phyloP scores from a whole-genome alignment of 2,113 vertebrate genomes.

The Acrocephalus kingi region DNA sequence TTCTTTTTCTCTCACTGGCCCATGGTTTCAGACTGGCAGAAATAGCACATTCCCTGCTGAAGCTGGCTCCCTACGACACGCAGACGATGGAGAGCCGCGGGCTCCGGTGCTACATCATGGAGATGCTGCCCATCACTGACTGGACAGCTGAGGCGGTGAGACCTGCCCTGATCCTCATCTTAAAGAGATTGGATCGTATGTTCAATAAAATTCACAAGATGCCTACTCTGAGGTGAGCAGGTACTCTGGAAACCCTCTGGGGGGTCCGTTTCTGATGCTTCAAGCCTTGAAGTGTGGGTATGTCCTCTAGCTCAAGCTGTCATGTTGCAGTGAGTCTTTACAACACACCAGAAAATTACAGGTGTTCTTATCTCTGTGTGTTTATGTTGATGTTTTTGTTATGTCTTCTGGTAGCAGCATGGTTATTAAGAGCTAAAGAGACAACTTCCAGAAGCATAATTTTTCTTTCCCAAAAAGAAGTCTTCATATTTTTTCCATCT shows the following conservation, averaged over 20 bases:
- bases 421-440: neutral
- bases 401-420: conserved; percentile 1
- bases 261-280: conserved; percentile 46
- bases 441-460: neutral
- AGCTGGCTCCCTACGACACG: conserved; percentile 95
- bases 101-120: conserved; percentile 93
- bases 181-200: conserved; percentile 98
- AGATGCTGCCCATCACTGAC: conserved; percentile 98
- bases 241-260: conserved; percentile 29
- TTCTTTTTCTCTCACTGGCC: neutral
- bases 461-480: neutral
- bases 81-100: conserved; percentile 98
- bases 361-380: conserved; percentile 20
- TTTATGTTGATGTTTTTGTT: neutral
- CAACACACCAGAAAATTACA: neutral
- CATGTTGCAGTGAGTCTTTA: neutral
- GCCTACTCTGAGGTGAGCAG: conserved; percentile 96
- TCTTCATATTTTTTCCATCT: neutral
- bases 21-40: conserved; percentile 87
- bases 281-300: conserved; percentile 64
- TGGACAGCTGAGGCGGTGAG: conserved; percentile 95
- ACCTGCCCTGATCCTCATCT: conserved; percentile 97
- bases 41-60: conserved; percentile 95
- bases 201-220: conserved; percentile 99
- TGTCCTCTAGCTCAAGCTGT: conserved; percentile 1